These are phyloP conservation scores for Drosophila melanica DNA, from an alignment of 1,140 invertebrate species.

Conservation along the genomic window DNA sequence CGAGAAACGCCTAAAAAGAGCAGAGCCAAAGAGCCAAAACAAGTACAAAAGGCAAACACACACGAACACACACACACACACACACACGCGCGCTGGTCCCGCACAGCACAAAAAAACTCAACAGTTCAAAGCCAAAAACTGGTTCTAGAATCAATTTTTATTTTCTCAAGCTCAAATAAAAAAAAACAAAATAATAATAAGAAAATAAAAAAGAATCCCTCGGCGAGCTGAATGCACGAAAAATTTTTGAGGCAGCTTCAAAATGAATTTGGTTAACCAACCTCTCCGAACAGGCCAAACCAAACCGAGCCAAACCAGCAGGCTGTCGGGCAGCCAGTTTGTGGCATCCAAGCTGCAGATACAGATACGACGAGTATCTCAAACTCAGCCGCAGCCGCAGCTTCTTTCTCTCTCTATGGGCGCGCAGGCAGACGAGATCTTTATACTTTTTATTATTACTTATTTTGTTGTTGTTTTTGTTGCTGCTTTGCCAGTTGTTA, in stretches of 20 bases:
- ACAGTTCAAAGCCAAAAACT: slow-evolving; percentile 58
- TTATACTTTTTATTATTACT: slow-evolving; percentile 28
- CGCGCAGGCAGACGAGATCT: slow-evolving; percentile 32
- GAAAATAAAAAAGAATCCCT: slow-evolving; percentile 56
- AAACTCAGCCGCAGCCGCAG: not conserved
- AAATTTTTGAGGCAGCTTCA: slow-evolving; percentile 45
- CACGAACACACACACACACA: not conserved
- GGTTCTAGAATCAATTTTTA: slow-evolving; percentile 79
- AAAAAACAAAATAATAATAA: slow-evolving; percentile 31
- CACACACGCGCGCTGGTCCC: not conserved
- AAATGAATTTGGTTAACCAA: slow-evolving; percentile 49
- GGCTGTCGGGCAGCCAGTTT: slow-evolving; percentile 35
- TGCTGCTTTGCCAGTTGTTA: slow-evolving; percentile 2
- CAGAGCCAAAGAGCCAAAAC: slow-evolving; percentile 40
- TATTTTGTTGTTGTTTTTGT: not conserved
- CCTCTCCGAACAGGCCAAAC: slow-evolving; percentile 14
- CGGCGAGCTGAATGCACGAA: slow-evolving; percentile 53
- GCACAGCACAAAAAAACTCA: slow-evolving; percentile 19
- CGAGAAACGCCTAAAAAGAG: slow-evolving; percentile 64
- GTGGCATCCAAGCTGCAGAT: slow-evolving; percentile 37
- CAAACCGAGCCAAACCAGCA: slow-evolving; percentile 9
- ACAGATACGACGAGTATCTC: slow-evolving; percentile 21
- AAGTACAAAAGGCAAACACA: slow-evolving; percentile 37
- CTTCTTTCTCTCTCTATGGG: slow-evolving; percentile 9
- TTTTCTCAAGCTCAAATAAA: slow-evolving; percentile 68